These are phyloP conservation scores for Harpalus rubripes DNA, from an alignment of 2,888 invertebrate species.

Conservation along the genomic window DNA sequence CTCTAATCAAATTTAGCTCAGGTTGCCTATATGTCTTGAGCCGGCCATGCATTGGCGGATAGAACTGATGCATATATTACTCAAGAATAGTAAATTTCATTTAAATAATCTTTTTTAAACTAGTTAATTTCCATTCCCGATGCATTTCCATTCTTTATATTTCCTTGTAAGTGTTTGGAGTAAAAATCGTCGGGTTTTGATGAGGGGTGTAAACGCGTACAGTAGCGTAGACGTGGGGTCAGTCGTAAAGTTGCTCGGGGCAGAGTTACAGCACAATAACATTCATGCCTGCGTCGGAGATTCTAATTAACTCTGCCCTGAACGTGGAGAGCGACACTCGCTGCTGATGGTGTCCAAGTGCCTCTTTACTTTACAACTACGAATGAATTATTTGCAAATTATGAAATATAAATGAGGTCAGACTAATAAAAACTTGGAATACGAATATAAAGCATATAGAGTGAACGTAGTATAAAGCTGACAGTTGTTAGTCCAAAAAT, in stretches of 20 bases:
- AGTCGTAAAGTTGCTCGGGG: constrained; percentile 33
- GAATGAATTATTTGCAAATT: constrained; percentile 7
- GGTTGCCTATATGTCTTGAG: no score
- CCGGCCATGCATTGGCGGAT: no score
- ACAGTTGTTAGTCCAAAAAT: no score
- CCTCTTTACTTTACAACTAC: background rate
- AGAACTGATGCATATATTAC: background rate
- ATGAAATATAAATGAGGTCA: background rate
- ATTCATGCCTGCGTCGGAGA: constrained; percentile 27
- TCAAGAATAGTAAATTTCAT: background rate
- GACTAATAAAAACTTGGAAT: background rate
- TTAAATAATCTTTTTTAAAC: background rate
- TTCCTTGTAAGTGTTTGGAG: background rate
- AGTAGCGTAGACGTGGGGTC: constrained; percentile 24
- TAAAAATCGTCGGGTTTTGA: background rate
- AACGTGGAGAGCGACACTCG: background rate
- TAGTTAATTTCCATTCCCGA: background rate
- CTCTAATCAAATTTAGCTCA: no score
- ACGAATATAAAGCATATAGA: background rate
- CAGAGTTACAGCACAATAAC: constrained; percentile 48
- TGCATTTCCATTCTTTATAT: background rate
- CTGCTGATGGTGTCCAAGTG: background rate
- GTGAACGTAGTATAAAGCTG: no score
- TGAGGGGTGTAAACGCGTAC: background rate
- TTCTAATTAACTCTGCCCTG: constrained; percentile 43